These are phyloP conservation scores for Heliothis virescens DNA, from an alignment of 1,140 invertebrate genomes.

Conservation along the genomic window DNA sequence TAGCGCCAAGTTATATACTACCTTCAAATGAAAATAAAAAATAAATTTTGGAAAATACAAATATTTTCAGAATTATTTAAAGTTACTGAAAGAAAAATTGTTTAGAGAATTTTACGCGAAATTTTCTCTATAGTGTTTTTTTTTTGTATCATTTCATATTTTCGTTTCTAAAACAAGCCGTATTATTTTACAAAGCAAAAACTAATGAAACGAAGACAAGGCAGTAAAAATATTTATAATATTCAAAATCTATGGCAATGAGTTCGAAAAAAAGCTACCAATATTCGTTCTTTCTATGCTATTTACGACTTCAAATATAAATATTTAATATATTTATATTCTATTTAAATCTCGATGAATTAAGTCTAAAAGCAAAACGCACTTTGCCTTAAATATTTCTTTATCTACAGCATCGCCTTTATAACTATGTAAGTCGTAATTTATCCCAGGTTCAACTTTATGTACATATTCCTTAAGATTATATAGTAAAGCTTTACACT, in stretches of 20 bases:
- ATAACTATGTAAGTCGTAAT: slow-evolving; percentile 84
- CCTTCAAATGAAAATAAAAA: not conserved
- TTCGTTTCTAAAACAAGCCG: slow-evolving; percentile 9
- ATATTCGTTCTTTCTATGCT: slow-evolving; percentile 16
- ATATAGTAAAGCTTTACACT: slow-evolving; percentile 75
- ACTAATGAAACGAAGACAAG: not conserved
- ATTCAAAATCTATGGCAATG: not conserved
- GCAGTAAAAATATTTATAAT: not conserved
- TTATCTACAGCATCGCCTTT: slow-evolving; percentile 64
- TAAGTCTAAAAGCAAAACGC: slow-evolving; percentile 43
- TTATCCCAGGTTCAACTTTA: slow-evolving; percentile 81
- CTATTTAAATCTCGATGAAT: slow-evolving; percentile 19
- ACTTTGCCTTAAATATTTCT: slow-evolving; percentile 39
- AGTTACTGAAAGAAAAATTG: too few species aligned
- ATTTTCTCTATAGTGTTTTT: not conserved
- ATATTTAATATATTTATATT: not conserved
- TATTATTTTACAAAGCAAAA: not conserved
- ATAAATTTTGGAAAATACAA: not conserved
- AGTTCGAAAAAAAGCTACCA: slow-evolving; percentile 22
- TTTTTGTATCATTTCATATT: slow-evolving; percentile 12
- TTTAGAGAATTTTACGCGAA: not conserved
- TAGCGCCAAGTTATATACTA: slow-evolving; percentile 12
- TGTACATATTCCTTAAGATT: slow-evolving; percentile 76
- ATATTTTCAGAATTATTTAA: too few species aligned
- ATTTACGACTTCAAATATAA: slow-evolving; percentile 23